Conservation (phyloP, 1,140 invertebrate species). For the Stegodyphus dumicola region DNA sequence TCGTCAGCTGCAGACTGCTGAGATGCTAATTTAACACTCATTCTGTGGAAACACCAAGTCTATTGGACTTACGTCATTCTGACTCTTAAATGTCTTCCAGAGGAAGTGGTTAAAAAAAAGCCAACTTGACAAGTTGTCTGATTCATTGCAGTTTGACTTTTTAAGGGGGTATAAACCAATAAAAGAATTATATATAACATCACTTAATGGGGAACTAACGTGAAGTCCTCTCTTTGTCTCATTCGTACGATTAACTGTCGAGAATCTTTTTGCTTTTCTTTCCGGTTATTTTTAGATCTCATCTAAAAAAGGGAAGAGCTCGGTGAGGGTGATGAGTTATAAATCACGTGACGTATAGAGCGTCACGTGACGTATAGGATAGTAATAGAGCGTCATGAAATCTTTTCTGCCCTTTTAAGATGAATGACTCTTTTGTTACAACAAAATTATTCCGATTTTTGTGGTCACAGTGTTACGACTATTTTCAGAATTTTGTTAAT, state of each 20-base stretch:
- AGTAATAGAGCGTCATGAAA: too few relatives aligned
- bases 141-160: conserved; percentile 35
- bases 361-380: too few relatives aligned
- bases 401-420: too few relatives aligned
- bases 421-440: too few relatives aligned
- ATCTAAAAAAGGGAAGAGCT: background rate
- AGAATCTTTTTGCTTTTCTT: conserved; percentile 3
- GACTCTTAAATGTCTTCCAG: background rate
- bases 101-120: conserved; percentile 15
- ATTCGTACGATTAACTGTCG: conserved; percentile 33
- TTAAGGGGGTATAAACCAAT: conserved; percentile 32
- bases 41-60: too few relatives aligned
- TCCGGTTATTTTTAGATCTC: conserved; percentile 6
- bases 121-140: conserved; percentile 25
- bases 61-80: too few relatives aligned
- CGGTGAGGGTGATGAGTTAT: conserved; percentile 27
- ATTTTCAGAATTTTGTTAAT: too few relatives aligned
- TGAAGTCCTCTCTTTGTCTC: conserved; percentile 43
- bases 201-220: too few relatives aligned
- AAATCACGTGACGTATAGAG: conserved; percentile 11
- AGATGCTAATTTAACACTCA: too few relatives aligned
- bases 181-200: conserved; percentile 10
- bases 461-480: too few relatives aligned
- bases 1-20: too few relatives aligned
- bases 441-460: too few relatives aligned